Base-by-base conservation (phyloP, 2,888 invertebrate species). In the Leptinotarsa tumamoca region DNA sequence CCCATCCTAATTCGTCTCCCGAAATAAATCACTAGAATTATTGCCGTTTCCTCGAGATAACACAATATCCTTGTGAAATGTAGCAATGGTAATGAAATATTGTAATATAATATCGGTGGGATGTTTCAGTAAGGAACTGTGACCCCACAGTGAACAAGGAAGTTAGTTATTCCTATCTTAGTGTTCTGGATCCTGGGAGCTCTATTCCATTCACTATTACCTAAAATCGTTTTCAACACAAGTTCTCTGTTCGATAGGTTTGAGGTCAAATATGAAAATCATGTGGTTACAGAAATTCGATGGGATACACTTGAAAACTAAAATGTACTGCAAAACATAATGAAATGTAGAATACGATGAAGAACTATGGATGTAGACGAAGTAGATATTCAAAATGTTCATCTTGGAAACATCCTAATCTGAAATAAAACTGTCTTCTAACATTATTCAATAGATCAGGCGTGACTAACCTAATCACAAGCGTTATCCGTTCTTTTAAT, bases 41-140 rank as follows among this genome's bases (percentile, higher is more conserved):
- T 74, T 74, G 58, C 71, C 74, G 52, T 67, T 74, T 74, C 67
- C 70, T 70, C n/a, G 15, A 61, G 70, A 70, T 58, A 71, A 67
- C 49, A 23, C 71, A 27, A 58, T 74, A 67, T 74, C 74, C 50
- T 33, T 54, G 58, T 74, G 74, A 71, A 74, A 74, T 74, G 74
- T 74, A 74, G 67, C 71, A 56, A 68, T 56, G 58, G 58, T 70
- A 71, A 74, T 74, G 74, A 74, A 71, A 74, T 71, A 74, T 74
- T 51, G 15, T 50, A 74, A 71, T 74, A 71, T 67, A 67, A 74
- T 71, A 71, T 58, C 56, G 70, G 71, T 33, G 17, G 70, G 67
- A 56, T 58, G 33, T 58, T 43, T 70, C 54, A 27, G 23, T 23
- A 21, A 56, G 67, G 67, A 67, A 67, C 54, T 58, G 58, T 70